Percentiles rank a stretch among this genome's conserved stretches.
Conservation (phyloP, 2,888 invertebrate genomes). For the Linnaemya vulpina region DNA sequence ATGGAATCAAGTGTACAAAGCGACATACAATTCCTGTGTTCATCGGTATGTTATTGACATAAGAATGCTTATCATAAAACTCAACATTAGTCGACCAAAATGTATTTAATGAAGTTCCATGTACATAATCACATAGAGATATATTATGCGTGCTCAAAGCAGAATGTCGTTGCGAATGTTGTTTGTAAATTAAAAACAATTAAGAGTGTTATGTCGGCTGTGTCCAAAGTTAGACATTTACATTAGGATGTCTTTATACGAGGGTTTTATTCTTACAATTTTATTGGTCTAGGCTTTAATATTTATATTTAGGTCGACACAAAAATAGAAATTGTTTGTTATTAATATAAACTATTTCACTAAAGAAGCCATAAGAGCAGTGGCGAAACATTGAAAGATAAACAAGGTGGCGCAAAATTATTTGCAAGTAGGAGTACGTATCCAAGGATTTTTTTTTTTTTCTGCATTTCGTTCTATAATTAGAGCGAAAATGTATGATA, state of each 20-base stretch:
- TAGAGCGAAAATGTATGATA: too few species aligned
- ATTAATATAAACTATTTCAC: too few species aligned
- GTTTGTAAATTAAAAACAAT: constrained; percentile 25
- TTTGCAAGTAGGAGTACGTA: too few species aligned
- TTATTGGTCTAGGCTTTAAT: too few species aligned
- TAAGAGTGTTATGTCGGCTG: not conserved
- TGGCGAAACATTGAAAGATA: too few species aligned
- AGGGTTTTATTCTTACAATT: too few species aligned
- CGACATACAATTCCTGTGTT: constrained; percentile 10
- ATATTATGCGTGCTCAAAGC: not conserved
- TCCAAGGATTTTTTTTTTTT: too few species aligned
- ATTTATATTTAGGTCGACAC: too few species aligned
- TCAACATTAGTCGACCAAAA: constrained; percentile 49
- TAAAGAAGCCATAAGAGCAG: too few species aligned
- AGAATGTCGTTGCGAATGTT: not conserved
- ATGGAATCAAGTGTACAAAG: constrained; percentile 28
- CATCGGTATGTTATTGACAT: constrained; percentile 53
- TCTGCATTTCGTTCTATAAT: too few species aligned
- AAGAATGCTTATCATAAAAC: constrained; percentile 29
- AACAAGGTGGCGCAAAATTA: too few species aligned
- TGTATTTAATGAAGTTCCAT: constrained; percentile 45
- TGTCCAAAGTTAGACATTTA: not conserved
- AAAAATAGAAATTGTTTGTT: too few species aligned
- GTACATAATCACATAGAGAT: not conserved
- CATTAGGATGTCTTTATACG: not conserved